Conservation (phyloP, 2,797 vertebrate species). For the Catostomus latipinnis region DNA sequence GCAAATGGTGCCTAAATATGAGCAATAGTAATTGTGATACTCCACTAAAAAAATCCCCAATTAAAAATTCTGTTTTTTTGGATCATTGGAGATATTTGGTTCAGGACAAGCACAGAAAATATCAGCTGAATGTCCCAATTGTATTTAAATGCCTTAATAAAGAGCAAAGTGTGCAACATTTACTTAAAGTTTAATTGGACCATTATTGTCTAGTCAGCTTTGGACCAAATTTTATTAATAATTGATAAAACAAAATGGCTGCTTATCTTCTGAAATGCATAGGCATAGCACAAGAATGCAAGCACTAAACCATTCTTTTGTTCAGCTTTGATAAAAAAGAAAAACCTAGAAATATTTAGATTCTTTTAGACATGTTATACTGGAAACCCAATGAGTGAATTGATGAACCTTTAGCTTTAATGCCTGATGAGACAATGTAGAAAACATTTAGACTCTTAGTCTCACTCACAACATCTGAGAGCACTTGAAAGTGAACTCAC, state of each 20-base stretch:
- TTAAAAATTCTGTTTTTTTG: too few species aligned
- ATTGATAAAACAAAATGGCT: neutral
- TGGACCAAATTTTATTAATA: too few species aligned
- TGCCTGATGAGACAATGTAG: conserved; percentile 47
- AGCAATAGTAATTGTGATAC: neutral
- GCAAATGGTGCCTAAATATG: neutral
- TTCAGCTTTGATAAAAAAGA: conserved; percentile 46
- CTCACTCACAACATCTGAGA: conserved; percentile 34
- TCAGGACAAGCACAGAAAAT: neutral
- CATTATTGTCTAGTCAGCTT: neutral
- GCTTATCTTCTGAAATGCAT: neutral
- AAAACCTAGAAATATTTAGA: conserved; percentile 55
- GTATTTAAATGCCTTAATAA: conserved; percentile 11
- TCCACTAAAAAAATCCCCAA: too few species aligned
- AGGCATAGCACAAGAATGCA: neutral
- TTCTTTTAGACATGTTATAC: conserved; percentile 44
- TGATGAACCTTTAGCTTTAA: conserved; percentile 62
- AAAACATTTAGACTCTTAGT: conserved; percentile 47
- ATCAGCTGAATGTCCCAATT: neutral
- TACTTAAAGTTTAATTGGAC: neutral
- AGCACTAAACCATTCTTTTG: neutral
- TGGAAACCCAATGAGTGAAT: conserved; percentile 53
- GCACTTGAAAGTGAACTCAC: conserved; percentile 20
- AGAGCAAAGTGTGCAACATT: neutral
- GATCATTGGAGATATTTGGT: neutral